Base-by-base conservation (phyloP, 2,888 invertebrate species). In the Parelbella ahira region DNA sequence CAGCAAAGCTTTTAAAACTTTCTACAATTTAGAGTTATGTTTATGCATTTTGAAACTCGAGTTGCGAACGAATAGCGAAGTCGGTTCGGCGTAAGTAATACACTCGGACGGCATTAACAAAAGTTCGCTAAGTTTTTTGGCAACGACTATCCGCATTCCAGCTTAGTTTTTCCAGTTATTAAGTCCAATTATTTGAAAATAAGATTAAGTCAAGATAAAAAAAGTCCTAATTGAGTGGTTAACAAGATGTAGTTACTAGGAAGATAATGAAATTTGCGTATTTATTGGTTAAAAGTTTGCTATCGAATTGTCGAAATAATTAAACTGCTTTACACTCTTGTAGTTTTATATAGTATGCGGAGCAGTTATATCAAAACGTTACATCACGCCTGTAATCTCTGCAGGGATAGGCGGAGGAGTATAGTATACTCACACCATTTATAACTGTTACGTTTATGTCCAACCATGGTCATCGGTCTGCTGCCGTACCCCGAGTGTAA, bases 111-210 rank as follows among this genome's bases (percentile, higher is more conserved):
- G 68, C 68, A 75, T 79, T 79, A 80, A 77, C 80, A n/a, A 69
- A 70, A 75, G 61, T 64, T 55, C 5, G 37, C 53, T 49, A 72
- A 80, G 73, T 75, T 79, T 82, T 81, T 82, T 82, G 82, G 80
- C 80, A 77, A 60, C 58, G 50, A 59, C 59, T 57, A 68, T 67
- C 44, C 47, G 13, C 7, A 3, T 15, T 58, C 62, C 51, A 48
- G 47, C 47, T 49, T 48, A 36, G 15, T 36, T 36, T 36, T 34
- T 2, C 25, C 15, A 24, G n/a, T 36, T 25, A 34, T 34, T 50
- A 52, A 50, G 48, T 50, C 38, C 44, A 37, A 42, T 51, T 49
- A 49, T 50, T 49, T 49, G 41, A 9, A 25, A 36, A 36, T 10
- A 7, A 24, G 13, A 36, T 36, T 34, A n/a, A 6, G 23, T 30